Base-by-base conservation (phyloP, 2,888 invertebrate genomes). In the Caenorhabditis japonica region DNA sequence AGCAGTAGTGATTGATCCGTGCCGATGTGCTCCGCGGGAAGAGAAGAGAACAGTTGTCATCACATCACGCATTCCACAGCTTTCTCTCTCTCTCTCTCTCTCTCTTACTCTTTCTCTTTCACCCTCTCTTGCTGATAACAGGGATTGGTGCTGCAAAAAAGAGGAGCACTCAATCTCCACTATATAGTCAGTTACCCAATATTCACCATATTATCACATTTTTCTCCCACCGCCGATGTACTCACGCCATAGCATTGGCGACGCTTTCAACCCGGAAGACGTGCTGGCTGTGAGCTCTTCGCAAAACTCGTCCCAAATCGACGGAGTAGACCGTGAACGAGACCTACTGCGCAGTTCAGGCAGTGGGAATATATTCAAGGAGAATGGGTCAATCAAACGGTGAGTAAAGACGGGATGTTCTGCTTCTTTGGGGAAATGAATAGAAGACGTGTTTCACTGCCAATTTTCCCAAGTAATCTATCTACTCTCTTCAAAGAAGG, bases 301-400 rank as follows among this genome's bases (percentile, higher is more conserved):
- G 2, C 74, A 75, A 60, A 74, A 75, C 49, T 75, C 71, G 3
- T n/a, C n/a, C n/a, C 75, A 75, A 27, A 56, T 47, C 25, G 74
- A 77, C 34, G 55, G 56, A 12, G 52, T 46, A n/a, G 61, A 73
- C 33, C 13, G 41, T 8, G 51, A 47, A 17, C 30, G 58, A 19
- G 51, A 71, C 21, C 41, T 75, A 19, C 36, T 69, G 47, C 62
- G 75, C 52, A 75, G 75, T 27, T 64, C 72, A 27, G 77, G 77
- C 19, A 77, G 77, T 44, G 77, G 77, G 15, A 75, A 75, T 60
- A 43, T 77, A 38, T 77, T 77, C 58, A 62, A 69, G 51, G 73
- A 74, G 51, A 62, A 62, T 71, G 71, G 71, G 52, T 71, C 71
- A 30, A 71, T 71, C 44, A 71, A 71, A 59, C 62, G 71, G 71